Evolutionary conservation across 2,113 vertebrate genomes (phyloP).

Genomic region (Chaenogobius annularis): DNA sequence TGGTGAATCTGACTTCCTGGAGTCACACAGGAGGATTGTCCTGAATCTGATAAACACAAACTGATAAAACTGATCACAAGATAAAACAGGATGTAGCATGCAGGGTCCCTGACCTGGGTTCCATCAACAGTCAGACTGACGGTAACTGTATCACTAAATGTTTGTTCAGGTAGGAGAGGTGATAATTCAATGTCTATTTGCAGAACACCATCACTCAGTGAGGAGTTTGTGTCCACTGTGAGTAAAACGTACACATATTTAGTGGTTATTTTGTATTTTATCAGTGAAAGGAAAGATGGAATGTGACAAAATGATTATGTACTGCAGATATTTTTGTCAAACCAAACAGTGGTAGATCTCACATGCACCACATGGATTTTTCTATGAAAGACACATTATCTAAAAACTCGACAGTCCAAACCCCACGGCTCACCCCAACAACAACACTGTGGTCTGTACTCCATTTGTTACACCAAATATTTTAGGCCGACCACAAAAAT

Average conservation of each 20-base stretch:
- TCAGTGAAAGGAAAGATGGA: slow-evolving; percentile 22
- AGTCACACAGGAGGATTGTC: slow-evolving; percentile 24
- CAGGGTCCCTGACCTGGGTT: slow-evolving; percentile 39
- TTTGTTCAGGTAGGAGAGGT: slow-evolving; percentile 2
- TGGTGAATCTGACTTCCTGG: slow-evolving; percentile 40
- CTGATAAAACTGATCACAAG: slow-evolving; percentile 44
- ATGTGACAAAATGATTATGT: slow-evolving; percentile 19
- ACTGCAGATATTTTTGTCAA: slow-evolving; percentile 28
- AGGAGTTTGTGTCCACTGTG: not conserved
- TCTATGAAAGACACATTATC: slow-evolving; percentile 1
- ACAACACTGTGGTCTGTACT: not conserved
- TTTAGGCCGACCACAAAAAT: not conserved
- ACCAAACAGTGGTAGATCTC: slow-evolving; percentile 20
- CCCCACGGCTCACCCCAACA: slow-evolving; percentile 1
- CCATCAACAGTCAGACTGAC: slow-evolving; percentile 32
- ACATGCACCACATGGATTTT: not conserved
- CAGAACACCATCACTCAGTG: slow-evolving; percentile 10
- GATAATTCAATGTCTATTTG: slow-evolving; percentile 3
- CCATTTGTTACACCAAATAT: not conserved
- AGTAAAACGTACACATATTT: not conserved
- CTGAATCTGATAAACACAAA: slow-evolving; percentile 31
- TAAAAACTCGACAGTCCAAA: not conserved
- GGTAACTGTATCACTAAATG: slow-evolving; percentile 14
- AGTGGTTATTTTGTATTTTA: not conserved
- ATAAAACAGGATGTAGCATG: slow-evolving; percentile 38